phyloP scores from a whole-genome alignment of 2,888 invertebrate genomes.

The Mycalesis mineus region DNA sequence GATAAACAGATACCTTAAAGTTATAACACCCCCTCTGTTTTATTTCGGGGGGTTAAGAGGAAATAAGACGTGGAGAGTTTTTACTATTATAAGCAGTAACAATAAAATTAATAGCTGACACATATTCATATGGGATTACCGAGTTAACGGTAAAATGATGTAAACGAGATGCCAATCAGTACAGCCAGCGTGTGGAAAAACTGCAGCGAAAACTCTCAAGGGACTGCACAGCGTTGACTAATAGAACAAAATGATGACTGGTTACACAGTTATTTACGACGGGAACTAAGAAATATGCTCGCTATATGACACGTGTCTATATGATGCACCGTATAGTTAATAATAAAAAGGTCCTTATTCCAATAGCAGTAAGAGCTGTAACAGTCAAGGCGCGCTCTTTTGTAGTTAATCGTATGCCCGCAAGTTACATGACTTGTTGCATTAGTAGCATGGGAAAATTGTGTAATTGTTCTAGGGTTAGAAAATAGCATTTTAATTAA shows the following conservation, averaged over 20 bases:
- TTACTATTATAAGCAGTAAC: too few relatives aligned
- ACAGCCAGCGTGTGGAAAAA: background rate
- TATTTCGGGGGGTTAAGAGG: too few relatives aligned
- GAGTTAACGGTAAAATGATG: background rate
- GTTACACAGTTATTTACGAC: constrained; percentile 28
- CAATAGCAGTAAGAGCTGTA: constrained; percentile 1
- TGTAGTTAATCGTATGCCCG: constrained; percentile 13
- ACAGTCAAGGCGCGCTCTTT: background rate
- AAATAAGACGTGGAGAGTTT: too few relatives aligned
- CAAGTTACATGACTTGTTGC: constrained; percentile 27
- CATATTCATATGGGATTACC: background rate
- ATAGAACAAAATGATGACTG: constrained; percentile 28
- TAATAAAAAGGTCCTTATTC: constrained; percentile 2
- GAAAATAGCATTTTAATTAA: constrained; percentile 12
- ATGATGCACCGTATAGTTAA: background rate
- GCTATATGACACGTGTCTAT: constrained; percentile 25
- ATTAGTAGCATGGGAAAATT: constrained; percentile 35
- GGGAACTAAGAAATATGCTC: constrained; percentile 28
- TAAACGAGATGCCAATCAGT: constrained; percentile 4
- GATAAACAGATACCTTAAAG: too few relatives aligned
- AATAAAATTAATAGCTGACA: background rate
- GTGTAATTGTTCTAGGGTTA: constrained; percentile 24
- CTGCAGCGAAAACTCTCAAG: constrained; percentile 15
- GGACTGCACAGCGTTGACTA: constrained; percentile 23
- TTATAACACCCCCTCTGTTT: too few relatives aligned